Evolutionary conservation across 2,888 invertebrate species (phyloP), one percentile per base, ranked within the genome.

Genomic region (Lasioglossum calceatum): DNA sequence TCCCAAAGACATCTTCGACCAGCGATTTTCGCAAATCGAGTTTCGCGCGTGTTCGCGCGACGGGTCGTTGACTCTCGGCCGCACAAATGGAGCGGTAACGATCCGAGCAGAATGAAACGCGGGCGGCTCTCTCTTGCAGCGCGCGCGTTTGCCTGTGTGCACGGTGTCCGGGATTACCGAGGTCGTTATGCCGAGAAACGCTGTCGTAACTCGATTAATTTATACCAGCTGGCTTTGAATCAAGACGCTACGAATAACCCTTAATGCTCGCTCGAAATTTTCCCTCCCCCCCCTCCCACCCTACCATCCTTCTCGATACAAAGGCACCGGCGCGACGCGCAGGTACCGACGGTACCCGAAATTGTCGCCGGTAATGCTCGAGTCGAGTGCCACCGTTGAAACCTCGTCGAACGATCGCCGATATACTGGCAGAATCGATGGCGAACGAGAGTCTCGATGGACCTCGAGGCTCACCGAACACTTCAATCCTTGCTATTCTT

Each of bases 121-220:
- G 72, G 7, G 61, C n/a, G n/a, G n/a, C 67, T 32, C 67, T 32
- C 23, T 32, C 32, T 58, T 39, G 64, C 16, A 23, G 58, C 19
- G 64, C 19, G 42, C 32, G 77, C n/a, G 78, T 61, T 78, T 42
- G 79, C 72, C 71, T 71, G 74, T 61, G 36, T 76, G 27, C 14
- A 76, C 70, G 54, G 39, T 32, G 83, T 58, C 58, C 47, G 50
- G 70, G 75, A 71, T 83, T 75, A 71, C 70, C 74, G 39, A 47
- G 81, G 81, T 83, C 81, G 83, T 83, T 83, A 71, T 32, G 58
- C 81, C n/a, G 71, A 75, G 70, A 36, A 71, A 64, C 23, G 32
- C 16, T 77, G 64, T 77, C 73, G 77, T 44, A 73, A 84, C 64
- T 73, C 82, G 77, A 84, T 84, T 82, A 82, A 77, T 84, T 77